Base-by-base conservation (phyloP, 2,113 vertebrate species). In the Zosterops lateralis region DNA sequence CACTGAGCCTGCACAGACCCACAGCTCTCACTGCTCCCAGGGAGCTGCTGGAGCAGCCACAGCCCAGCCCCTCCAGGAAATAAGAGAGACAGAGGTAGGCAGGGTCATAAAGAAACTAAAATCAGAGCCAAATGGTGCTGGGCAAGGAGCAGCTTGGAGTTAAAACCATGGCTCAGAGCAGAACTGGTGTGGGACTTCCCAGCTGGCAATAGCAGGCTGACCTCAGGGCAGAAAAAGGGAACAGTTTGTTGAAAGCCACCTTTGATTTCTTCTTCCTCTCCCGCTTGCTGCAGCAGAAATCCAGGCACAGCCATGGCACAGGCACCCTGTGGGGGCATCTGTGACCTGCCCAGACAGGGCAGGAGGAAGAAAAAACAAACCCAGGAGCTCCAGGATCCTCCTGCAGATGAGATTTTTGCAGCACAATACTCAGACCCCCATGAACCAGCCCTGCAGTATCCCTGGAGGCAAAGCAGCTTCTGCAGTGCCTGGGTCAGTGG, bases 1-100 rank as follows among this genome's bases (percentile, higher is more conserved):
- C 72, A 58, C 8, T 2, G 1, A 28, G 25, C 34, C 77, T 15
- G 77, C 44, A 19, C 26, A 79, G 60, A 28, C 24, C 31, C 32
- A 1, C 74, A 32, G 74, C 58, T 67, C 61, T 16, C 24, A 12
- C 28, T 1, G 8, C 40, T 42, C 18, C 82, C 40, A 14, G 34
- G 19, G 42, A 62, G 80, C 79, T 68, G 62, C 94, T 32, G 71
- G 19, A 84, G 84, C 91, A 72, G 87, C 77, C 81, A 65, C 17
- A 1, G 81, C 84, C 48, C 22, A 57, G 70, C 60, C 53, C 25
- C 5, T 15, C 51, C 53, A 17, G 20, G 70, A 68, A 67, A 34
- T 10, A 2, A 74, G 47, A 78, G 10, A 90, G 26, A 67, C 34
- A 31, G 47, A 78, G 48, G 57, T 57, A 92, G 62, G 58, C 50